phyloP scores from a whole-genome alignment of 2,797 vertebrate genomes.

The Apogon talboti region DNA sequence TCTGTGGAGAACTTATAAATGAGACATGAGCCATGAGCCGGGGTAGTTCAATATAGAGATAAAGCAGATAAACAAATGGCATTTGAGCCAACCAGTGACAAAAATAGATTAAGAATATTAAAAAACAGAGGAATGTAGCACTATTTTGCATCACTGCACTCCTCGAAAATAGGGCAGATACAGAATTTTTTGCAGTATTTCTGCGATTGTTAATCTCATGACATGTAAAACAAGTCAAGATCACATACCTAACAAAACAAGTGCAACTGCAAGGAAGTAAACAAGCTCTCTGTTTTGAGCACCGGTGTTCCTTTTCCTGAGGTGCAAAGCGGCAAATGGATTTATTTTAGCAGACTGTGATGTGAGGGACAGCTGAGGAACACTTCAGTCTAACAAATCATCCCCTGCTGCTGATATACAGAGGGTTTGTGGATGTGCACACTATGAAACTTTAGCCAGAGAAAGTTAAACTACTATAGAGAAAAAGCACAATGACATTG shows the following conservation, averaged over 20 bases:
- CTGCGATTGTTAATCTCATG: conserved; percentile 34
- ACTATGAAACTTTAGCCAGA: background rate
- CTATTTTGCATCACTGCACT: conserved; percentile 26
- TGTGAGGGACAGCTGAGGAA: conserved; percentile 9
- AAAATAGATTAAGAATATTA: conserved; percentile 30
- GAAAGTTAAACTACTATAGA: background rate
- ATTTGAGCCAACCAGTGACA: conserved; percentile 57
- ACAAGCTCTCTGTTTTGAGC: background rate
- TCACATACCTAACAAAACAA: conserved; percentile 18
- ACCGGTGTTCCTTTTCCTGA: conserved; percentile 6
- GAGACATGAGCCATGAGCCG: conserved; percentile 44
- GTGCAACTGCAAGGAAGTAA: conserved; percentile 8
- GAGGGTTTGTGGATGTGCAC: background rate
- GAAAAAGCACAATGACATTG: too few species aligned
- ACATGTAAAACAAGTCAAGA: conserved; percentile 16
- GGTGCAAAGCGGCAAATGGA: conserved; percentile 10
- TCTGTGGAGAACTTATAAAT: conserved; percentile 44
- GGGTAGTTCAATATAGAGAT: conserved; percentile 48
- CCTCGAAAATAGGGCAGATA: conserved; percentile 47
- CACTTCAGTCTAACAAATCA: conserved; percentile 5
- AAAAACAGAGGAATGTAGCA: conserved; percentile 11
- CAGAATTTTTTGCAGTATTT: conserved; percentile 52
- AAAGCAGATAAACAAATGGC: conserved; percentile 55
- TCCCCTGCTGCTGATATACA: background rate
- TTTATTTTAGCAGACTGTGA: conserved; percentile 15